Percentiles rank a stretch among this genome's conserved stretches.
These are phyloP conservation scores for Actenoides hombroni DNA, from an alignment of 2,113 vertebrate genomes.

Conservation along the genomic window DNA sequence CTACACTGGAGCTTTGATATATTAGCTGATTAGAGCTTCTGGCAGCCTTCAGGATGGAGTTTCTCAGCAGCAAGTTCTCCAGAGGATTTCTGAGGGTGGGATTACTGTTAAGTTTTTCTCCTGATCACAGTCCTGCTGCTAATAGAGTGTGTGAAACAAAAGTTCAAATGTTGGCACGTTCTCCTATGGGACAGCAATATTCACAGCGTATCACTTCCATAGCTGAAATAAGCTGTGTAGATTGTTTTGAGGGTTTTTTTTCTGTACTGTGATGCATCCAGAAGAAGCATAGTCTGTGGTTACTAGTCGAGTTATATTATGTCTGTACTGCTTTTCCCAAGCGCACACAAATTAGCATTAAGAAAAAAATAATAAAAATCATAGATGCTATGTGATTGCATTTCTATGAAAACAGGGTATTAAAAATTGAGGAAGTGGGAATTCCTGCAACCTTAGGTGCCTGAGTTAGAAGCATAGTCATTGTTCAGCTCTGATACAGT, in stretches of 20 bases:
- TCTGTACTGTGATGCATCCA: neutral
- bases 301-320: neutral
- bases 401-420: neutral
- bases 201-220: neutral
- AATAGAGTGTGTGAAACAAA: conserved; percentile 20
- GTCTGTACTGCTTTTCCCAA: neutral
- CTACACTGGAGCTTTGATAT: conserved; percentile 32
- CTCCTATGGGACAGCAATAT: neutral
- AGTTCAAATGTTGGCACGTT: neutral
- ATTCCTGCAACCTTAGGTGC: neutral
- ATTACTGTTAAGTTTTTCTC: neutral
- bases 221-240: neutral
- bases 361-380: neutral
- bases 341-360: neutral
- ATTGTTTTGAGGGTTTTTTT: neutral
- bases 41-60: conserved; percentile 21
- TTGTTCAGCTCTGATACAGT: neutral
- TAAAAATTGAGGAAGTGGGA: neutral
- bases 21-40: conserved; percentile 46
- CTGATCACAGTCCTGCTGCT: neutral
- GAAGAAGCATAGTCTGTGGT: neutral
- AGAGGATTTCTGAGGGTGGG: conserved; percentile 40
- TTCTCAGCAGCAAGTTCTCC: conserved; percentile 44
- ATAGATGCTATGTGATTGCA: neutral
- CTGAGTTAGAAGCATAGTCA: neutral